Conservation (phyloP, 2,888 invertebrate genomes). For the Ormyrus labotus region DNA sequence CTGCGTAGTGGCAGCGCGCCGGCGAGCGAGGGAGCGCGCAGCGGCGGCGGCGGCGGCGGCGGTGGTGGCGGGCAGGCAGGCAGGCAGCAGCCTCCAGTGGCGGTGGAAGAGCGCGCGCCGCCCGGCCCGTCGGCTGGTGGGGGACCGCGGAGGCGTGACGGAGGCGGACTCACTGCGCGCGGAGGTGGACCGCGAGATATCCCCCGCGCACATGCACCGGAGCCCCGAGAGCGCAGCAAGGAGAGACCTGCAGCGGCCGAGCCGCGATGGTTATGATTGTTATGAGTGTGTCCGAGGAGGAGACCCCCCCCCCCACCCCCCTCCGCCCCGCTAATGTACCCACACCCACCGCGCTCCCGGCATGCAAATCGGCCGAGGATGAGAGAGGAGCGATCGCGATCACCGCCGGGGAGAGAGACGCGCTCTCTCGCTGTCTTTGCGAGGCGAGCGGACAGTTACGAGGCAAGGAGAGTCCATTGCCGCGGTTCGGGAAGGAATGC, state of each 20-base stretch:
- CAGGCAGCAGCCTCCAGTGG: slow-evolving; percentile 45
- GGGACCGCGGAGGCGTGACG: slow-evolving; percentile 65
- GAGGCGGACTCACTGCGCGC: slow-evolving; percentile 73
- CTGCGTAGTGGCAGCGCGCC: slow-evolving; percentile 73
- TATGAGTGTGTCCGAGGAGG: slow-evolving; percentile 72
- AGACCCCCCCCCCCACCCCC: neutral
- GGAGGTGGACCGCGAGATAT: slow-evolving; percentile 71
- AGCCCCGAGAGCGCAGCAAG: slow-evolving; percentile 18
- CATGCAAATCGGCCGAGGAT: slow-evolving; percentile 20
- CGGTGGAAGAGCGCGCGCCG: slow-evolving; percentile 41
- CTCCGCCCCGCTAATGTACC: slow-evolving; percentile 64
- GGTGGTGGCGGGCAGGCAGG: slow-evolving; percentile 60
- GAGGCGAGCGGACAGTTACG: neutral
- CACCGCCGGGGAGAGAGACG: slow-evolving; percentile 15
- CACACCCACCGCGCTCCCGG: slow-evolving; percentile 62
- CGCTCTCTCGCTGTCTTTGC: neutral
- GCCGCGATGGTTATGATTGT: slow-evolving; percentile 73
- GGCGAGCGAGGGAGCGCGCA: slow-evolving; percentile 15
- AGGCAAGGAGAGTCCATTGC: slow-evolving; percentile 4
- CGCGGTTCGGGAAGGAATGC: no score
- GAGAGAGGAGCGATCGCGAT: neutral
- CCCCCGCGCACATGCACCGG: slow-evolving; percentile 24
- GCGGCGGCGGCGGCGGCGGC: slow-evolving; percentile 30
- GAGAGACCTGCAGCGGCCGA: neutral
- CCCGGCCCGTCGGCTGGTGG: slow-evolving; percentile 62